Conservation (phyloP, 2,113 vertebrate genomes). For the Egretta garzetta region DNA sequence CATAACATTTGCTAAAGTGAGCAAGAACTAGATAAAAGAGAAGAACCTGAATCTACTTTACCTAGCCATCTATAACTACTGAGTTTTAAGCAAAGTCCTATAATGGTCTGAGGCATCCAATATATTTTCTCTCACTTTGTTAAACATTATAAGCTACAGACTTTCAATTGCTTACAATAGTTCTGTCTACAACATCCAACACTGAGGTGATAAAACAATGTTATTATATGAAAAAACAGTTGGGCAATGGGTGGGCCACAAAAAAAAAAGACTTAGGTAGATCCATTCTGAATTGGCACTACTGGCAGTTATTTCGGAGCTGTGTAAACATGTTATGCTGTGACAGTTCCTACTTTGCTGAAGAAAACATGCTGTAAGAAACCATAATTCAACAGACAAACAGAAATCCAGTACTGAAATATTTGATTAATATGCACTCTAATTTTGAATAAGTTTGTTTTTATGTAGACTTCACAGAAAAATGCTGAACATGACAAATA, state of each 20-base stretch:
- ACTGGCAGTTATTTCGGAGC: neutral
- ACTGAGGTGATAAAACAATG: neutral
- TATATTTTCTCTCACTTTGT: neutral
- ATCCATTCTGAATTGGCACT: neutral
- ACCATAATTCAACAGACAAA: neutral
- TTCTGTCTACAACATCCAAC: neutral
- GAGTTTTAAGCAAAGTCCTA: neutral
- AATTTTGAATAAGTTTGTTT: slow-evolving; percentile 3
- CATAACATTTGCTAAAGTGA: neutral
- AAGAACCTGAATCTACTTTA: neutral
- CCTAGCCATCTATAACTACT: neutral
- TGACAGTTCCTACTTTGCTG: neutral
- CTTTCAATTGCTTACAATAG: neutral
- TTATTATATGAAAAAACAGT: neutral
- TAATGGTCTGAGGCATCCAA: neutral
- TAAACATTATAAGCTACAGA: neutral
- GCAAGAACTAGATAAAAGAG: neutral
- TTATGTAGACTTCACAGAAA: neutral
- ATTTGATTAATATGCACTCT: slow-evolving; percentile 21
- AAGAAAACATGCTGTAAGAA: neutral
- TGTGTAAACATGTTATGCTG: neutral
- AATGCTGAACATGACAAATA: neutral
- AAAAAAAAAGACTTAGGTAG: neutral
- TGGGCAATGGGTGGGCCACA: neutral
- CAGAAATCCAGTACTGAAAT: neutral